Conservation (phyloP, 2,888 invertebrate genomes). For the Stramonita haemastoma region DNA sequence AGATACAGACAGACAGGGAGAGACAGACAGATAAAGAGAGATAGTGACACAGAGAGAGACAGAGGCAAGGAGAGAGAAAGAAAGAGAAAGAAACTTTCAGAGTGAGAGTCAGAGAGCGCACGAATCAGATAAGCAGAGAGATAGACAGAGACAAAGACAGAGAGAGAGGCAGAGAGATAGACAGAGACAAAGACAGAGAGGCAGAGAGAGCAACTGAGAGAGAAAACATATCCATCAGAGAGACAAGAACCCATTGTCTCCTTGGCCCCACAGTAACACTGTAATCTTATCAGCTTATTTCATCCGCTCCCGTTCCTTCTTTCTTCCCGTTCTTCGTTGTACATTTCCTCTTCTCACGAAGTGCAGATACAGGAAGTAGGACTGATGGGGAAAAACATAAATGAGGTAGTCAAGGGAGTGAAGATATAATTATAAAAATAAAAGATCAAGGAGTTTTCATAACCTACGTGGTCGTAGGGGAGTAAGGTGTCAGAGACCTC, state of each 20-base stretch:
- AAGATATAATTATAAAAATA: too few species aligned
- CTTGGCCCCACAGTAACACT: too few species aligned
- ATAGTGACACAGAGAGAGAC: too few species aligned
- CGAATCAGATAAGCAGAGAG: background rate
- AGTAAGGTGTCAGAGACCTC: too few species aligned
- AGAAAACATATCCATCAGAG: background rate
- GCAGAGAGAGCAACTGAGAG: background rate
- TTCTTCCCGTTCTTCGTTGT: background rate
- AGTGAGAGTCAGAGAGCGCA: background rate
- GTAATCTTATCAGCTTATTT: background rate
- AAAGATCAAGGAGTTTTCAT: too few species aligned
- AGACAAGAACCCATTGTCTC: too few species aligned
- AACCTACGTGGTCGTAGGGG: too few species aligned
- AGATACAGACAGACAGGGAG: background rate
- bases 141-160: background rate
- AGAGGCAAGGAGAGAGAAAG: background rate
- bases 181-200: background rate
- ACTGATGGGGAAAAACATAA: too few species aligned
- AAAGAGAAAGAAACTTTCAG: background rate
- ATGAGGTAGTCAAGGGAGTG: too few species aligned
- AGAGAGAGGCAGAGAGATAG: background rate
- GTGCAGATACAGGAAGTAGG: too few species aligned
- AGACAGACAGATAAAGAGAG: background rate
- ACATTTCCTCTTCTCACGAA: background rate
- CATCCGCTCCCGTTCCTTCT: constrained; percentile 11